A percentile compares a stretch with the other conserved stretches of the same genome.
phyloP scores from a whole-genome alignment of 2,888 invertebrate genomes.

The Cataglyphis livida region DNA sequence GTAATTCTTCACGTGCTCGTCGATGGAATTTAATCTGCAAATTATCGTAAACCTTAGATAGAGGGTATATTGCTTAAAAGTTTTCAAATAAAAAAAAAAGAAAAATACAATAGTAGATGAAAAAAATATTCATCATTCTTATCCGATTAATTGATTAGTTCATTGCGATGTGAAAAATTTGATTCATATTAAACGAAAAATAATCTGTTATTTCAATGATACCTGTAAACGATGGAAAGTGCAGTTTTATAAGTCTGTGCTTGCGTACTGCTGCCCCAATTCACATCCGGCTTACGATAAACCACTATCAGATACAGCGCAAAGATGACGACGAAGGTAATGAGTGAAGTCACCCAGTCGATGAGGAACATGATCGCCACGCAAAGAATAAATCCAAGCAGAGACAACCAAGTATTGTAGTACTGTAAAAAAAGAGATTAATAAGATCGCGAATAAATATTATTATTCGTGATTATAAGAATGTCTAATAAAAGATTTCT shows the following conservation, averaged over 20 bases:
- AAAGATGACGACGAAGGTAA: conserved; percentile 95
- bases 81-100: background rate
- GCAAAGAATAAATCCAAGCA: conserved; percentile 93
- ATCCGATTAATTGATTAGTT: background rate
- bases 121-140: background rate
- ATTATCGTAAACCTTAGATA: background rate
- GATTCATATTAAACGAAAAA: background rate
- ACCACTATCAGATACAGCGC: conserved; percentile 96
- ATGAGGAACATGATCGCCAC: conserved; percentile 97
- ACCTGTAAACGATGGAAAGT: conserved; percentile 91
- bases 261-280: conserved; percentile 99
- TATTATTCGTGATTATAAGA: background rate
- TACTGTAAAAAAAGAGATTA: conserved; percentile 88
- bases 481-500: background rate
- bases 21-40: conserved; percentile 90
- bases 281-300: conserved; percentile 97
- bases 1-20: conserved; percentile 99
- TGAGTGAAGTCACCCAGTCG: conserved; percentile 96
- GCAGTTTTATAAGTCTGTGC: conserved; percentile 98
- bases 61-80: background rate
- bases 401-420: conserved; percentile 96
- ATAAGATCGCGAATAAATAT: background rate
- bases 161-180: background rate
- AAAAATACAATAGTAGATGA: too few relatives aligned
- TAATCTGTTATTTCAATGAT: conserved; percentile 34